Evolutionary conservation across 2,888 invertebrate genomes (phyloP), one percentile per base, ranked within the genome.

Genomic region (Epirrhoe tristata): DNA sequence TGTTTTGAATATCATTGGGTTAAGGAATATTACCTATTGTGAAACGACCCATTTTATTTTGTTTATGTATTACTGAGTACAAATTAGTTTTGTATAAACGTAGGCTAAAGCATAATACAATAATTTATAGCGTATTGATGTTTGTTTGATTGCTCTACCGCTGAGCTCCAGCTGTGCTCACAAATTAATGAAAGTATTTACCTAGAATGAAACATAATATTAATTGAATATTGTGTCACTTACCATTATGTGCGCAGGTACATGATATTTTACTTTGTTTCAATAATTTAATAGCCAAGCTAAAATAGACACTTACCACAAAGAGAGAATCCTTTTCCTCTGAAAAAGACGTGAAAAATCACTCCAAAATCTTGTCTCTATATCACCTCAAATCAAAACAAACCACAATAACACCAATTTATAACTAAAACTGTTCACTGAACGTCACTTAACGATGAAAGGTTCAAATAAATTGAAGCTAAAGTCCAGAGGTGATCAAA

Each of bases 321-420:
- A 31, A 46, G 10, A 53, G 60, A 61, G 53, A 43, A 67, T 67
- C 66, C 58, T 70, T 67, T 63, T 69, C 54, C 43, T 48, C 61
- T 63, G 39, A 58, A 55, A 53, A 43, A 48, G 31, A 36, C 24
- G 39, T 31, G 79, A 82, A 79, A 63, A 54, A 39, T 51, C 59
- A 68, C 64, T 61, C 48, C 60, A 54, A 65, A 61, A 54, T 31
- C 46, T 16, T 58, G 57, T 56, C 56, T 52, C 6, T 60, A 34
- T 79, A 81, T 79, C 79, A 72, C 85, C 78, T 72, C 67, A 81
- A 85, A 85, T 82, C 82, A 81, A 85, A 85, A 83, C 83, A 84
- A 84, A 81, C 79, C 90, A 91, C 89, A 87, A 84, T 77, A 78
- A 77, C 85, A 86, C 88, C 77, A 77, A 77, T 79, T 55, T 55